Percentiles rank a stretch among this genome's conserved stretches.
Evolutionary conservation across 2,888 invertebrate species (phyloP).

Genomic region (Sthenelais limicola): DNA sequence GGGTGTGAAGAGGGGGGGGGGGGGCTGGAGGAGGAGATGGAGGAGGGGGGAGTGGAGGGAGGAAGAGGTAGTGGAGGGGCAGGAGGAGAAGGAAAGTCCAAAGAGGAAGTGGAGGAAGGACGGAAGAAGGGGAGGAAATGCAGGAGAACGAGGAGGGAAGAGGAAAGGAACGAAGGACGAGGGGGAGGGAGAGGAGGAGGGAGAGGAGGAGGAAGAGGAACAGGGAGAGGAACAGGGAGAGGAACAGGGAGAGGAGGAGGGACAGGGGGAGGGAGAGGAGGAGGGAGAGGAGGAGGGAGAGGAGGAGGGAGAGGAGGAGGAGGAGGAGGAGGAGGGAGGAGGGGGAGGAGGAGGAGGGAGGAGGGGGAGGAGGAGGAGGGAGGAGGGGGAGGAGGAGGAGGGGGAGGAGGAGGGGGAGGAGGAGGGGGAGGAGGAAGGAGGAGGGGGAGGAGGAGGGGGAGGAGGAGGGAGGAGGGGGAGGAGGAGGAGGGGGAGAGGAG

Average conservation of each 20-base stretch:
- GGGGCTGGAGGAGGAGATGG: too few species aligned
- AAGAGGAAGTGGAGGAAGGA: not conserved
- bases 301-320: not conserved
- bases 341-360: not conserved
- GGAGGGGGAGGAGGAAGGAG: too few species aligned
- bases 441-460: too few species aligned
- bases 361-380: too few species aligned
- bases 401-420: too few species aligned
- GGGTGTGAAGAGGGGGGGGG: too few species aligned
- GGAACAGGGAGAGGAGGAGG: constrained; percentile 4
- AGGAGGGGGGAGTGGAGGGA: too few species aligned
- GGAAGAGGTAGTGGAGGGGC: too few species aligned
- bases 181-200: not conserved
- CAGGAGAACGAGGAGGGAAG: not conserved
- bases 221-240: not conserved
- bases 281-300: not conserved
- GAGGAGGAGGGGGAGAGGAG: too few species aligned
- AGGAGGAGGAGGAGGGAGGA: not conserved
- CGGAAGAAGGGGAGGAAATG: not conserved
- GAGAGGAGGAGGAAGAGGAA: constrained; percentile 1
- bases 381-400: too few species aligned
- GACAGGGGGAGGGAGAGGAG: not conserved
- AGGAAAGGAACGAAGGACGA: not conserved
- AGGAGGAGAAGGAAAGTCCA: too few species aligned
- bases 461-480: too few species aligned